phyloP scores from a whole-genome alignment of 2,888 invertebrate species.

The Zaprionus bogoriensis region DNA sequence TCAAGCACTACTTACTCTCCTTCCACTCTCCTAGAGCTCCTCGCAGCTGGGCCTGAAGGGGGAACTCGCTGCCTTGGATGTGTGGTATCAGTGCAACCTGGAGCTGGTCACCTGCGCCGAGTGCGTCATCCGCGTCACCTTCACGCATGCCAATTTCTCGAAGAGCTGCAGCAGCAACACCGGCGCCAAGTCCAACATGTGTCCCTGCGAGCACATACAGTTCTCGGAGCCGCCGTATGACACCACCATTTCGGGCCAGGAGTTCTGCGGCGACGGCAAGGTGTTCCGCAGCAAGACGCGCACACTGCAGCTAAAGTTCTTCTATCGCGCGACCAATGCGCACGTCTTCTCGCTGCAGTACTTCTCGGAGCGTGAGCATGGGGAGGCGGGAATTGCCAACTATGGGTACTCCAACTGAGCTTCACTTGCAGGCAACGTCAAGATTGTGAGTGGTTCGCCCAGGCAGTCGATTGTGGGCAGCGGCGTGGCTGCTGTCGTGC shows the following conservation, averaged over 20 bases:
- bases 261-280: constrained; percentile 85
- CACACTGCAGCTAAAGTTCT: constrained; percentile 85
- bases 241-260: constrained; percentile 84
- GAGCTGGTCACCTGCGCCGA: constrained; percentile 89
- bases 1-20: not conserved
- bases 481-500: constrained; percentile 73
- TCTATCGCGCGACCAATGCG: constrained; percentile 85
- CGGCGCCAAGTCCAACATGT: constrained; percentile 77
- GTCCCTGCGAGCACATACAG: constrained; percentile 86
- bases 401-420: not conserved
- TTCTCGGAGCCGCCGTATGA: constrained; percentile 87
- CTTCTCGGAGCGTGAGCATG: constrained; percentile 85
- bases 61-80: constrained; percentile 68
- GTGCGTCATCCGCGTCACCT: constrained; percentile 84
- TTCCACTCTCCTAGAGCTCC: constrained; percentile 44
- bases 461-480: constrained; percentile 77
- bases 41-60: constrained; percentile 67
- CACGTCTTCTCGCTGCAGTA: constrained; percentile 87
- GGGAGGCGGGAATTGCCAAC: not conserved
- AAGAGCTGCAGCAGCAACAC: constrained; percentile 80
- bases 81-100: constrained; percentile 85
- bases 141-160: constrained; percentile 81
- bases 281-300: constrained; percentile 86
- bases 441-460: constrained; percentile 84
- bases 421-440: constrained; percentile 86